Evolutionary conservation across 1,140 invertebrate genomes (phyloP).

Genomic region (Condylostylus longicornis): DNA sequence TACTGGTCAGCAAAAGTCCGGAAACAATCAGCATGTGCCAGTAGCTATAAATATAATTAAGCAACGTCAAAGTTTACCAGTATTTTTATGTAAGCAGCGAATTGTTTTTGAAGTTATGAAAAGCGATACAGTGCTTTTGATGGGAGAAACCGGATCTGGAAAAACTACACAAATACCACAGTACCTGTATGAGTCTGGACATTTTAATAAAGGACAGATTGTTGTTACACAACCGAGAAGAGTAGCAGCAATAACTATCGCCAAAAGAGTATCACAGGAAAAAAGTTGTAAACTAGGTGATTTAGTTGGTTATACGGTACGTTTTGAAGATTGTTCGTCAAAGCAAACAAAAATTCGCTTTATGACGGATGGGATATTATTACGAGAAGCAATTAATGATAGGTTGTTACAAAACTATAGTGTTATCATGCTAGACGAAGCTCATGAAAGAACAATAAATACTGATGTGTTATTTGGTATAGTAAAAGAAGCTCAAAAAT

Average conservation of each 20-base stretch:
- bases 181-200: constrained; percentile 44
- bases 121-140: constrained; percentile 50
- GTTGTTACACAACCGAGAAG: constrained; percentile 78
- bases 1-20: not conserved
- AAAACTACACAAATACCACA: constrained; percentile 88
- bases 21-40: not conserved
- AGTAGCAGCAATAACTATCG: constrained; percentile 83
- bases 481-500: constrained; percentile 60
- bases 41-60: not conserved
- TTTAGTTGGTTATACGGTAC: constrained; percentile 56
- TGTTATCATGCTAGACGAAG: constrained; percentile 88
- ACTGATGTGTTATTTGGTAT: constrained; percentile 86
- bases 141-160: constrained; percentile 80
- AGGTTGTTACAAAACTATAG: constrained; percentile 52
- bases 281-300: constrained; percentile 46
- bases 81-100: constrained; percentile 18
- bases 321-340: constrained; percentile 72
- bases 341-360: constrained; percentile 63
- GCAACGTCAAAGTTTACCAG: constrained; percentile 19
- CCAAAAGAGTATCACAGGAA: constrained; percentile 74
- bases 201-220: constrained; percentile 44
- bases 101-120: constrained; percentile 17
- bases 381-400: constrained; percentile 67
- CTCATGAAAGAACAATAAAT: constrained; percentile 90
- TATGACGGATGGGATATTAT: constrained; percentile 81